Percentiles rank a stretch among this genome's conserved stretches.
Conservation (phyloP, 2,113 vertebrate genomes). For the Callaeas wilsoni region DNA sequence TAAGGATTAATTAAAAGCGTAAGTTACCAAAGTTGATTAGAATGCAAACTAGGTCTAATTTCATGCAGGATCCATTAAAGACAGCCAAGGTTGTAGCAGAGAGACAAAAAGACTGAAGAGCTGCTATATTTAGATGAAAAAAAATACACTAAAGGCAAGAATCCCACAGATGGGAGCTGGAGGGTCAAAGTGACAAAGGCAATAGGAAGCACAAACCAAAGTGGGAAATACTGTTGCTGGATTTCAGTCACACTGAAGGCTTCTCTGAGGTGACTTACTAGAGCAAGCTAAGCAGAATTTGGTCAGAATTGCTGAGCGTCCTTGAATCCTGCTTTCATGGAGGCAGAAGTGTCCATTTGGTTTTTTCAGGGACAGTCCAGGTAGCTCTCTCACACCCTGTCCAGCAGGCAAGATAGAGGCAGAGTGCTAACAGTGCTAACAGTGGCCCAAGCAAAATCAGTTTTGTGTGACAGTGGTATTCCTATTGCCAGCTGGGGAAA, state of each 20-base stretch:
- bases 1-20: slow-evolving; percentile 22
- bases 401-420: neutral
- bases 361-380: neutral
- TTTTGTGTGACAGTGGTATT: neutral
- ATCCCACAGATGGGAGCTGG: neutral
- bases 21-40: slow-evolving; percentile 19
- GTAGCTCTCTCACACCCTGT: neutral
- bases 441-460: neutral
- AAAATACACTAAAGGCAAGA: neutral
- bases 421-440: neutral
- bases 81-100: neutral
- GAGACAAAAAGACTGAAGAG: slow-evolving; percentile 2
- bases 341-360: neutral
- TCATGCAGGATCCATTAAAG: neutral
- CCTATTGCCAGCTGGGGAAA: neutral
- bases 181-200: neutral
- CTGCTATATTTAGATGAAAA: slow-evolving; percentile 11
- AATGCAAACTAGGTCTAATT: slow-evolving; percentile 4
- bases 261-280: neutral
- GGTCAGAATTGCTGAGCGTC: neutral
- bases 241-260: neutral
- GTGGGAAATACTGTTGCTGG: neutral
- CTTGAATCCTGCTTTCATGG: neutral
- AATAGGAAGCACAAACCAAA: neutral
- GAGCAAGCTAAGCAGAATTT: neutral